Conservation (phyloP, 2,113 vertebrate genomes). For the Macquaria australasica region DNA sequence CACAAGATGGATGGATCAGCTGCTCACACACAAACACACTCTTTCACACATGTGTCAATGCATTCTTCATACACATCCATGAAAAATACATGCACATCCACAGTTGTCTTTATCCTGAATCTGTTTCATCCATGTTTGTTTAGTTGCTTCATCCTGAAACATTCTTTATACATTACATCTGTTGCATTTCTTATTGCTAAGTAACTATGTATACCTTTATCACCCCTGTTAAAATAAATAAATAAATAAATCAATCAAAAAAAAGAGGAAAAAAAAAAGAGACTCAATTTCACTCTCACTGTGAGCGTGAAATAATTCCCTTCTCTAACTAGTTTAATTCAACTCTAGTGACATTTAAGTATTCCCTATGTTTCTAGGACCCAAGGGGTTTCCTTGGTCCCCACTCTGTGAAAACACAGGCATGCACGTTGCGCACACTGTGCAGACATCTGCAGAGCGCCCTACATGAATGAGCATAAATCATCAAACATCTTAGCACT, state of each 20-base stretch:
- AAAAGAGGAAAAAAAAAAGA: too few relatives aligned
- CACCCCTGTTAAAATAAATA: background rate
- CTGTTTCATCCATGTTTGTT: background rate
- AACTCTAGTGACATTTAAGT: background rate
- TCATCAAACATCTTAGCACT: background rate
- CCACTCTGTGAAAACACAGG: background rate
- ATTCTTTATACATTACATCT: background rate
- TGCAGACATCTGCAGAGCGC: conserved; percentile 23
- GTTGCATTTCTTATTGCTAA: background rate
- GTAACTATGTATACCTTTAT: background rate
- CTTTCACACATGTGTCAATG: background rate
- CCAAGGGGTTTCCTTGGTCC: background rate
- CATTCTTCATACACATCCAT: background rate
- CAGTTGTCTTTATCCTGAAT: background rate
- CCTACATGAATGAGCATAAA: background rate
- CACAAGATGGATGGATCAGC: background rate
- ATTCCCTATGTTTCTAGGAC: background rate
- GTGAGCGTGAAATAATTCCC: background rate
- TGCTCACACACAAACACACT: background rate
- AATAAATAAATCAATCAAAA: too few relatives aligned
- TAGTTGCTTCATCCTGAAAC: background rate
- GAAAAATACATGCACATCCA: background rate
- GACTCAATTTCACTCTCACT: too few relatives aligned
- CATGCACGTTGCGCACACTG: background rate
- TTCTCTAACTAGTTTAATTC: background rate